A percentile compares a stretch with the other conserved stretches of the same genome.
phyloP scores from a whole-genome alignment of 2,113 vertebrate species.

The Oryzias melastigma region DNA sequence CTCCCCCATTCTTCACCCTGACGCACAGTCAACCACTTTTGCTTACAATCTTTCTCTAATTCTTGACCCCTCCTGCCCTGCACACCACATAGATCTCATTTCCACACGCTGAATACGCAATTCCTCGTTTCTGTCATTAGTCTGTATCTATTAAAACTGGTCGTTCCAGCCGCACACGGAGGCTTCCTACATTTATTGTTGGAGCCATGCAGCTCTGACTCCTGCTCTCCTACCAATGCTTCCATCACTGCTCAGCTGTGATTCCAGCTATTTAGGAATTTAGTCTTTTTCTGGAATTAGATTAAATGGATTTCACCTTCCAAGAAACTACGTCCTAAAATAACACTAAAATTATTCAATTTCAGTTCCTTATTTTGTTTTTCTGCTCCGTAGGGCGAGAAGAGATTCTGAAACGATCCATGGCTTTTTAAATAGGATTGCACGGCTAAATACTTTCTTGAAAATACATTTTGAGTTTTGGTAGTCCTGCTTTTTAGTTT shows the following conservation, averaged over 20 bases:
- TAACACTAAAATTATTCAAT: not conserved
- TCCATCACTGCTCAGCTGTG: conserved; percentile 24
- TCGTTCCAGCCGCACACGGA: conserved; percentile 4
- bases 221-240: conserved; percentile 28
- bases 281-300: conserved; percentile 23
- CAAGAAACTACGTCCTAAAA: conserved; percentile 3
- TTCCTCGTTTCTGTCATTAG: conserved; percentile 37
- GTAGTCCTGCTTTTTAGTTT: conserved; percentile 5
- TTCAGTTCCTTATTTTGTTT: conserved; percentile 4
- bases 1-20: not conserved
- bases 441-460: not conserved
- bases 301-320: conserved; percentile 22
- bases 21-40: not conserved
- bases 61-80: not conserved
- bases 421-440: no score
- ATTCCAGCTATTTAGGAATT: conserved; percentile 24
- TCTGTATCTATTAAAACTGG: conserved; percentile 31
- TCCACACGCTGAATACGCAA: not conserved
- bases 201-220: conserved; percentile 39
- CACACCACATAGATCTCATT: not conserved
- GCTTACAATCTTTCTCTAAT: not conserved
- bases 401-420: not conserved
- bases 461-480: not conserved
- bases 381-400: not conserved
- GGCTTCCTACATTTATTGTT: conserved; percentile 25